Conservation (phyloP, 2,113 vertebrate species). For the Ctenodactylus gundi region DNA sequence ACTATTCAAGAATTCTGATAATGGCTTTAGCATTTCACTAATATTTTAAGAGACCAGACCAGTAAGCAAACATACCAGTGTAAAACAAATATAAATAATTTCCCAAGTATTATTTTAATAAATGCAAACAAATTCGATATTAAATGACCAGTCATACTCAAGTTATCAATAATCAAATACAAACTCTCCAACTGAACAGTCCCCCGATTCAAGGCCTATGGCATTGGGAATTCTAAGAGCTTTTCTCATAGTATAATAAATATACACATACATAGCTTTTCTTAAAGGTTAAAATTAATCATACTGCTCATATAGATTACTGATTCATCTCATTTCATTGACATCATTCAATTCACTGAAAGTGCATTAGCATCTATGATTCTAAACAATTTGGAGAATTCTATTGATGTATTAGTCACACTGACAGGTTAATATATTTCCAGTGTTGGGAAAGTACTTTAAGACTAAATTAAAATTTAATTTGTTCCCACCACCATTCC, state of each 20-base stretch:
- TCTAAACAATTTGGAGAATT: slow-evolving; percentile 43
- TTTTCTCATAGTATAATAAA: not conserved
- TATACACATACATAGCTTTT: not conserved
- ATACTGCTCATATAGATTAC: slow-evolving; percentile 50
- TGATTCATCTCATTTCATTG: slow-evolving; percentile 26
- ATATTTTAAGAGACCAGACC: slow-evolving; percentile 2
- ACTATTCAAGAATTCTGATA: not conserved
- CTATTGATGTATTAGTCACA: slow-evolving; percentile 48
- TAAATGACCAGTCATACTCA: not conserved
- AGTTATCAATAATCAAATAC: slow-evolving; percentile 7
- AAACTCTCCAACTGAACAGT: slow-evolving; percentile 1
- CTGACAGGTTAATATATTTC: slow-evolving; percentile 64
- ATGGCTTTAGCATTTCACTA: not conserved
- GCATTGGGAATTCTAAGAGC: not conserved
- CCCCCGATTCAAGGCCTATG: not conserved
- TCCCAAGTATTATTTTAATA: not conserved
- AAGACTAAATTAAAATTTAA: slow-evolving; percentile 58
- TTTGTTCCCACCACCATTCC: not conserved
- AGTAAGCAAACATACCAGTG: not conserved
- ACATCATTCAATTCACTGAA: not conserved
- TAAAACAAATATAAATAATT: not conserved
- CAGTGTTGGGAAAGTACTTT: not conserved
- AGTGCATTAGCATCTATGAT: not conserved
- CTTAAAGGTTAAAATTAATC: slow-evolving; percentile 44
- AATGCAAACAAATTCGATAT: not conserved